phyloP scores from a whole-genome alignment of 2,888 invertebrate genomes.

The Leptinotarsa juncta region DNA sequence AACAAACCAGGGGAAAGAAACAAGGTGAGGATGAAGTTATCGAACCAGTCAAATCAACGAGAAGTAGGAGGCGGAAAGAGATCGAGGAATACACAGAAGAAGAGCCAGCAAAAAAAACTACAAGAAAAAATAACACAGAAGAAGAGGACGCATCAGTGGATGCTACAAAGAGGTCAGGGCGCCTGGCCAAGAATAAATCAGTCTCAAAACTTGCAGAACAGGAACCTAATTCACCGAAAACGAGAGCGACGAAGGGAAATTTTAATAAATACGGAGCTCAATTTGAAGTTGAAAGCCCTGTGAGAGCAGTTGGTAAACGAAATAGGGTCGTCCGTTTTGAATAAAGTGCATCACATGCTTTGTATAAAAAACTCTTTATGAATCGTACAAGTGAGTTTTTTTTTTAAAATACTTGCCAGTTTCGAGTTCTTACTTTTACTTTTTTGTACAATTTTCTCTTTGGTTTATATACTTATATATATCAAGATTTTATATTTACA shows the following conservation, averaged over 20 bases:
- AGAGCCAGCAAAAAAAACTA: slow-evolving; percentile 14
- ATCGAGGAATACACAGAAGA: neutral
- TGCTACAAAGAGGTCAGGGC: slow-evolving; percentile 6
- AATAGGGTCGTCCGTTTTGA: slow-evolving; percentile 18
- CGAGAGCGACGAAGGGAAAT: slow-evolving; percentile 24
- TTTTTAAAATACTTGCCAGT: neutral
- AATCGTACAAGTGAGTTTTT: neutral
- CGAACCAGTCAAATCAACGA: slow-evolving; percentile 7
- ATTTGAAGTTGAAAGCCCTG: slow-evolving; percentile 4
- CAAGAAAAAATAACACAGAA: slow-evolving; percentile 14
- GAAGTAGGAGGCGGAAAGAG: neutral
- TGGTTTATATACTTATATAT: slow-evolving; percentile 15
- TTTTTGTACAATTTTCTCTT: slow-evolving; percentile 1
- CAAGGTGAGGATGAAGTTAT: slow-evolving; percentile 14
- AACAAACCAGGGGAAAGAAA: slow-evolving; percentile 12
- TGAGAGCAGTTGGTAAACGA: slow-evolving; percentile 3
- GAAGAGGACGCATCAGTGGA: slow-evolving; percentile 12
- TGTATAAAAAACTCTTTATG: neutral
- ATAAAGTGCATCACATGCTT: neutral
- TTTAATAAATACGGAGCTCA: slow-evolving; percentile 31
- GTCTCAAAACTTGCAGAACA: neutral
- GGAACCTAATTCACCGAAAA: slow-evolving; percentile 10
- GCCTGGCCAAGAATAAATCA: slow-evolving; percentile 5
- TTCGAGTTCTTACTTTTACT: neutral
- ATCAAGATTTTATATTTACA: slow-evolving; percentile 23